phyloP scores from a whole-genome alignment of 2,888 invertebrate genomes.

The Dasysyrphus albostriatus region DNA sequence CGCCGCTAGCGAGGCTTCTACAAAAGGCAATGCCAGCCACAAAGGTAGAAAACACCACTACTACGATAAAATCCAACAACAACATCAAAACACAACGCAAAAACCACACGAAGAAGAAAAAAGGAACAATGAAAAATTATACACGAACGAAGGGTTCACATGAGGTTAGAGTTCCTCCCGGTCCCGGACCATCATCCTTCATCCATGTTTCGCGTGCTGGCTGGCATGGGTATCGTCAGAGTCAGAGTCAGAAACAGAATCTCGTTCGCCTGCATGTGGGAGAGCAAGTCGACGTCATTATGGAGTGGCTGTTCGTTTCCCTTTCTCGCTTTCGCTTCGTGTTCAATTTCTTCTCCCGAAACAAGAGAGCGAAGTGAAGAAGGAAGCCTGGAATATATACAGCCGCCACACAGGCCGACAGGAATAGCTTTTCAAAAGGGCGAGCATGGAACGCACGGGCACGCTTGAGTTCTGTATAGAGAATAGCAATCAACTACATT shows the following conservation, averaged over 20 bases:
- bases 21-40: conserved; percentile 54
- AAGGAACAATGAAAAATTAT: conserved; percentile 71
- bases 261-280: conserved; percentile 47
- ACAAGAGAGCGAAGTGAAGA: conserved; percentile 42
- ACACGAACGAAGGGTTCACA: conserved; percentile 69
- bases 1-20: conserved; percentile 64
- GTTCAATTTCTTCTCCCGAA: conserved; percentile 39
- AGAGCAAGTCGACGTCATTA: conserved; percentile 48
- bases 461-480: conserved; percentile 21
- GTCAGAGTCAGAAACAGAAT: conserved; percentile 24
- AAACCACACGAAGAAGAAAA: conserved; percentile 61
- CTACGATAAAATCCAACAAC: conserved; percentile 15
- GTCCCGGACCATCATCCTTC: conserved; percentile 19
- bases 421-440: conserved; percentile 29
- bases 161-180: conserved; percentile 74
- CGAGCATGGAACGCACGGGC: conserved; percentile 13
- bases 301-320: conserved; percentile 47
- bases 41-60: conserved; percentile 48
- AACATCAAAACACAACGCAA: conserved; percentile 48
- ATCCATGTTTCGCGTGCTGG: neutral
- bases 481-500: conserved; percentile 63
- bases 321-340: conserved; percentile 52
- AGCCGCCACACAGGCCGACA: conserved; percentile 3
- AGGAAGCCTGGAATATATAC: conserved; percentile 28
- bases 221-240: conserved; percentile 1